These are phyloP conservation scores for Notechis scutatus DNA, from an alignment of 2,113 vertebrate species.

Conservation along the genomic window DNA sequence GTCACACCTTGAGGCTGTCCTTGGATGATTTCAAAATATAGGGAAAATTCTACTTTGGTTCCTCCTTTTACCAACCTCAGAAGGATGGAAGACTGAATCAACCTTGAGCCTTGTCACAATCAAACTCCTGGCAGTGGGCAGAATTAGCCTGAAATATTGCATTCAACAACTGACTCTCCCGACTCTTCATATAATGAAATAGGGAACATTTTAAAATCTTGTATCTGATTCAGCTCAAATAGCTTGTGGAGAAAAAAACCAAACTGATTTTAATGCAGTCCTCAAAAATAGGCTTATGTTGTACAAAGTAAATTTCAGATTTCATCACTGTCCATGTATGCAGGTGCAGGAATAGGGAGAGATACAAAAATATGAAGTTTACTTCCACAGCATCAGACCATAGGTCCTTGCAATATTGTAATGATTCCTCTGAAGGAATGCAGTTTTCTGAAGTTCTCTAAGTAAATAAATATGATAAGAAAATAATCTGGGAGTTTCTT, in stretches of 20 bases:
- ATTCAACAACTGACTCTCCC: background rate
- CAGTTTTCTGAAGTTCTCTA: background rate
- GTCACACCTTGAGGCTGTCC: background rate
- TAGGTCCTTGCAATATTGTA: background rate
- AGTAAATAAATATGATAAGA: background rate
- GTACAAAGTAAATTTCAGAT: background rate
- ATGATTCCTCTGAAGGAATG: background rate
- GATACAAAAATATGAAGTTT: background rate
- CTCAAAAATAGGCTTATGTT: background rate
- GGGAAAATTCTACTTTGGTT: background rate
- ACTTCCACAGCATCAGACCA: background rate
- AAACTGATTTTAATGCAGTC: background rate
- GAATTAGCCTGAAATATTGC: background rate
- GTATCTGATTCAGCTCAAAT: background rate
- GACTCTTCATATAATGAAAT: background rate
- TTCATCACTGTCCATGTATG: background rate
- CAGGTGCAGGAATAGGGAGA: background rate
- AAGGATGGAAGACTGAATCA: background rate
- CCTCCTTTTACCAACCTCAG: background rate
- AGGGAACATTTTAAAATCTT: background rate
- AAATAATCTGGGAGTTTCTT: background rate
- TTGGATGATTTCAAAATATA: background rate
- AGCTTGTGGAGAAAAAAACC: background rate
- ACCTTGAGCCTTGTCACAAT: background rate
- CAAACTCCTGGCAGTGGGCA: background rate